Evolutionary conservation across 2,797 vertebrate species (phyloP), one percentile per base, ranked within the genome.

Genomic region (Trichosurus vulpecula): DNA sequence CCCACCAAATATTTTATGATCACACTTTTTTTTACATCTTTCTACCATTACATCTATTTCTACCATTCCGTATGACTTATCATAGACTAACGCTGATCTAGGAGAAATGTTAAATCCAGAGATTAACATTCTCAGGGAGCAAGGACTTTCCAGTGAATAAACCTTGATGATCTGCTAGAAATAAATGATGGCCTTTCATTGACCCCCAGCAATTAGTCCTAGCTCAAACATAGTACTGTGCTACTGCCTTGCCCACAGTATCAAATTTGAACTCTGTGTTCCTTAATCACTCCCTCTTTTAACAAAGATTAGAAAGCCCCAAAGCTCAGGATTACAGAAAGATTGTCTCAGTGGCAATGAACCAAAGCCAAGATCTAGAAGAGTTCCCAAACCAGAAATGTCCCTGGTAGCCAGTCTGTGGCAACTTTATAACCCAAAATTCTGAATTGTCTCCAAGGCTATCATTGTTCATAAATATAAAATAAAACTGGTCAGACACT

Each of bases 201-300:
- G 96, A 98, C 96, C 97, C 96, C 31, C 91, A 95, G 93, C 95
- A 91, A n/a, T 91, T 90, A 87, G 74, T 51, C 41, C 74, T 87
- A 51, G 19, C 41, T 51, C 41, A 87, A 81, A 81, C 41, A 87
- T 25, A 47, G n/a, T 30, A 81, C 30, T 3, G 0, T 13, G 81
- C 47, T 27, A 93, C 93, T 56, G 74, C 61, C 51, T 93, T 94
- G 22, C 81, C 92, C 93, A 87, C 22, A 51, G 8, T 87, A 87
- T 12, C 6, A 8, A 87, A 87, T 41, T 56, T 90, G 90, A 92
- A 74, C 87, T 95, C 58, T 91, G 16, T 41, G 52, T 93, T 95
- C 91, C 92, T 54, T 52, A 91, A 57, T 92, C 95, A 95, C 93
- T 13, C 97, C 97, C 92, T 95, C 30, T 74, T 89, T 96, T 96